Evolutionary conservation across 1,140 invertebrate genomes (phyloP), one percentile per base, ranked within the genome.

Genomic region (Drosophila grimshawi): DNA sequence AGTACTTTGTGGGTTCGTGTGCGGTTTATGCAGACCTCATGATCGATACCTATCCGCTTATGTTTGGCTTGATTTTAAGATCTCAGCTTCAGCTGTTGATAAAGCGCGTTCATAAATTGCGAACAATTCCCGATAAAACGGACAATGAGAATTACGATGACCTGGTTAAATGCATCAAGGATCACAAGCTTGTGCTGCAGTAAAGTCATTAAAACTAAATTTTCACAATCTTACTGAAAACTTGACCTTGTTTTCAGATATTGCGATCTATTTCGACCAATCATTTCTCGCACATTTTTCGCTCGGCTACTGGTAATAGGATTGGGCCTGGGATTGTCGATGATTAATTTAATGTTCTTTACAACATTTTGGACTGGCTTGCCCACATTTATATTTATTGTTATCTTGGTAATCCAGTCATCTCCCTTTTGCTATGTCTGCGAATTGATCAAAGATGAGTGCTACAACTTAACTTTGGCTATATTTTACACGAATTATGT

Each of bases 361-460:
- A 33, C 76, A 3, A 43, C 56, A 0, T 33, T 83, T 30, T 78
- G 53, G 70, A 64, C 51, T 3, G 41, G 69, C 4, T 3, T 79
- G 5, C 37, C 46, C 5, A 72, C 57, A 5, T 7, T 55, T 4
- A 7, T 30, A 3, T 72, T 67, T 19, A 72, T 81, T 4, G 6
- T 39, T 29, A 53, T 59, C 0, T 8, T 81, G 0, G 33, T 72
- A 7, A 19, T 52, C 2, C 55, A 81, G 43, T 72, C 78, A 8
- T 81, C 81, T 61, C 78, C 78, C 0, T 81, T 81, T 11, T 76
- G 78, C 11, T 80, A 46, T 11, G 32, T 59, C 0, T 81, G 78
- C 45, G 78, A 81, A 10, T 5, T 66, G 3, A 46, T 81, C 3
- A 52, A 8, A 0, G 11, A 57, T 5, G 78, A 81, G 8, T 81